These are phyloP conservation scores for Melanotaenia duboulayi DNA, from an alignment of 2,113 vertebrate genomes.

Conservation along the genomic window DNA sequence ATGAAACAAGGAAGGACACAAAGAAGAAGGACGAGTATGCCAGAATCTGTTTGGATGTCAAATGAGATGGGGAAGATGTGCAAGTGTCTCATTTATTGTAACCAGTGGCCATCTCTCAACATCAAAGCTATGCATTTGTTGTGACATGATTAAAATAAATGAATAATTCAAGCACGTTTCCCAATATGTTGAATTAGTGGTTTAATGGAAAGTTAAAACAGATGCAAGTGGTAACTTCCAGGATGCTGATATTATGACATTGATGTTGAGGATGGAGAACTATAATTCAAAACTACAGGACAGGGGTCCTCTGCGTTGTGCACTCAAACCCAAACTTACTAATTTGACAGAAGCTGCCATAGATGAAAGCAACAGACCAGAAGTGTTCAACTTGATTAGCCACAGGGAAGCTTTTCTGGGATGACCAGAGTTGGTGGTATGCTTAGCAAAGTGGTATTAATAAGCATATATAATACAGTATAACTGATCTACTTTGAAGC, in stretches of 20 bases:
- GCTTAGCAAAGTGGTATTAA: slow-evolving; percentile 38
- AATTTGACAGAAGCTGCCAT: slow-evolving; percentile 35
- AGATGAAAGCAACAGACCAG: slow-evolving; percentile 45
- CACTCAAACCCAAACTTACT: slow-evolving; percentile 46
- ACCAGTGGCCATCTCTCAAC: neutral
- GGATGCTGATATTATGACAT: neutral
- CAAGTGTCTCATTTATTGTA: neutral
- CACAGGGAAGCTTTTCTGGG: slow-evolving; percentile 2
- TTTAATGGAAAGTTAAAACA: neutral
- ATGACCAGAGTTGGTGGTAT: slow-evolving; percentile 3
- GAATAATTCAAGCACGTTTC: neutral
- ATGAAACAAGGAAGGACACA: slow-evolving; percentile 46
- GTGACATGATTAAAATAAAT: neutral
- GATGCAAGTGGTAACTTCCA: neutral
- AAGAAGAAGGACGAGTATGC: slow-evolving; percentile 9
- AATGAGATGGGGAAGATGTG: slow-evolving; percentile 21
- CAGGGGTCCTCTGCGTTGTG: slow-evolving; percentile 24
- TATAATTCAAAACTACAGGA: slow-evolving; percentile 14
- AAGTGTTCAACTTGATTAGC: slow-evolving; percentile 34
- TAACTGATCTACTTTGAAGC: slow-evolving; percentile 50
- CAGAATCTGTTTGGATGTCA: slow-evolving; percentile 13
- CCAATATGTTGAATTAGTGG: neutral
- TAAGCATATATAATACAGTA: slow-evolving; percentile 16
- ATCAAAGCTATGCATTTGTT: neutral
- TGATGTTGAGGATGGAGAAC: slow-evolving; percentile 9